Percentiles rank a stretch among this genome's conserved stretches.
phyloP scores from a whole-genome alignment of 2,113 vertebrate species.

The Empidonax alnorum region DNA sequence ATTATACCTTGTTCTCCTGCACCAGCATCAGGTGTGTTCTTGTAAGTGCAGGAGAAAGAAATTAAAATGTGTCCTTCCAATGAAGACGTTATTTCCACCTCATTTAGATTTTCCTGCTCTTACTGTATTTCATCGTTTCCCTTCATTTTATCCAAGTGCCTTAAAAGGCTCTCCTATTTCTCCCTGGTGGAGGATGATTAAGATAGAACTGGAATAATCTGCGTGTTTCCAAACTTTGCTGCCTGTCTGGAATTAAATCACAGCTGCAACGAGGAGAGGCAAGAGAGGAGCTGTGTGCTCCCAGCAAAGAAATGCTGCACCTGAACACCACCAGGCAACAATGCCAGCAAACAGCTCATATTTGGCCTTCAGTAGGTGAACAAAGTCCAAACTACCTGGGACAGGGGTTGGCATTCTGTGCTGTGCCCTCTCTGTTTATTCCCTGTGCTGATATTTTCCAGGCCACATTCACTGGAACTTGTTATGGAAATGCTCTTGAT shows the following conservation, averaged over 20 bases:
- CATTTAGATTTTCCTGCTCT: conserved; percentile 67
- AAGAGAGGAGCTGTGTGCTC: background rate
- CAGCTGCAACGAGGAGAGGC: background rate
- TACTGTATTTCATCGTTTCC: conserved; percentile 22
- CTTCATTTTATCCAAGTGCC: conserved; percentile 46
- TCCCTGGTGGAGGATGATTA: conserved; percentile 44
- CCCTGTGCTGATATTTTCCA: rapidly evolving
- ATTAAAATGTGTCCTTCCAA: conserved; percentile 64
- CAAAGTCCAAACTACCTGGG: background rate
- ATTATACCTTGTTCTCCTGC: background rate
- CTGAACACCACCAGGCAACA: background rate
- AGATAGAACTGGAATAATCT: conserved; percentile 58
- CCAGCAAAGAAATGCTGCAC: background rate
- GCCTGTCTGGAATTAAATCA: conserved; percentile 56
- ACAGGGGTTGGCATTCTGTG: background rate
- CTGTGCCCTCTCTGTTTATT: background rate
- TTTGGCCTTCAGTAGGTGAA: background rate
- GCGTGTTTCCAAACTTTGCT: conserved; percentile 56
- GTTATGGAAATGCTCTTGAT: background rate
- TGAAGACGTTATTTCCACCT: conserved; percentile 63
- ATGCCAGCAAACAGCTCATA: background rate
- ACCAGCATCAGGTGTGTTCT: background rate
- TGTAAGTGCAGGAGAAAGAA: conserved; percentile 8
- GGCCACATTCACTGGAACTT: background rate
- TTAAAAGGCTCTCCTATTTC: conserved; percentile 48